Evolutionary conservation across 2,888 invertebrate species (phyloP).

Genomic region (Cheilosia scutellata): DNA sequence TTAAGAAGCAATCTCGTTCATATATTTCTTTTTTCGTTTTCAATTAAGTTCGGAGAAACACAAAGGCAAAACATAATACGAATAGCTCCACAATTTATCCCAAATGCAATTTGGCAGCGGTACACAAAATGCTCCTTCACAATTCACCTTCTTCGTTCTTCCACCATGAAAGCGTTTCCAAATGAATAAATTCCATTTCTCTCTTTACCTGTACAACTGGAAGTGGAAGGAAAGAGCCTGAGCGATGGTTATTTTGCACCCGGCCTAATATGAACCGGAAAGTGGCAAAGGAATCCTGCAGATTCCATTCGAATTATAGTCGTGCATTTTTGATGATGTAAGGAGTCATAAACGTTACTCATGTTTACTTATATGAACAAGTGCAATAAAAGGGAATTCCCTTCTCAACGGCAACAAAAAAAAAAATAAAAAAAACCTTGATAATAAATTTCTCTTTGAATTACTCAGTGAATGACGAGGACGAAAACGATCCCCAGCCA

Average conservation of each 20-base stretch:
- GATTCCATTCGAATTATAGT: conserved; percentile 44
- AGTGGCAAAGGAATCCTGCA: conserved; percentile 20
- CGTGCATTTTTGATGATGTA: conserved; percentile 60
- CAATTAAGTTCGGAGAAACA: conserved; percentile 25
- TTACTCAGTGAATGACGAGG: conserved; percentile 2
- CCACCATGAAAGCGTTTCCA: conserved; percentile 1
- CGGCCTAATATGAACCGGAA: conserved; percentile 30
- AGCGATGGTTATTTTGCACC: conserved; percentile 11
- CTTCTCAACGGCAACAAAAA: background rate
- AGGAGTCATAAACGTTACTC: conserved; percentile 59
- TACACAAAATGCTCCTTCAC: conserved; percentile 16
- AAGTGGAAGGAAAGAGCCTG: background rate
- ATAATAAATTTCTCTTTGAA: conserved; percentile 34
- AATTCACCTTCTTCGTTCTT: conserved; percentile 7
- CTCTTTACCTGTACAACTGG: conserved; percentile 22
- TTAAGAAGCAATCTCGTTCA: background rate
- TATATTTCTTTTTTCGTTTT: background rate
- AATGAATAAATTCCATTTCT: conserved; percentile 49
- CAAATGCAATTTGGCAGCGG: conserved; percentile 47
- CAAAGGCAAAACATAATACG: conserved; percentile 22
- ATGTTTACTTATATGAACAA: conserved; percentile 46
- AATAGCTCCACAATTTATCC: conserved; percentile 34
- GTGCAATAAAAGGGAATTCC: conserved; percentile 32
- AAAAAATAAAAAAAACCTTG: conserved; percentile 19
- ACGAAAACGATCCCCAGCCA: background rate